Evolutionary conservation across 2,797 vertebrate genomes (phyloP).

Genomic region (Gambelia wislizenii): DNA sequence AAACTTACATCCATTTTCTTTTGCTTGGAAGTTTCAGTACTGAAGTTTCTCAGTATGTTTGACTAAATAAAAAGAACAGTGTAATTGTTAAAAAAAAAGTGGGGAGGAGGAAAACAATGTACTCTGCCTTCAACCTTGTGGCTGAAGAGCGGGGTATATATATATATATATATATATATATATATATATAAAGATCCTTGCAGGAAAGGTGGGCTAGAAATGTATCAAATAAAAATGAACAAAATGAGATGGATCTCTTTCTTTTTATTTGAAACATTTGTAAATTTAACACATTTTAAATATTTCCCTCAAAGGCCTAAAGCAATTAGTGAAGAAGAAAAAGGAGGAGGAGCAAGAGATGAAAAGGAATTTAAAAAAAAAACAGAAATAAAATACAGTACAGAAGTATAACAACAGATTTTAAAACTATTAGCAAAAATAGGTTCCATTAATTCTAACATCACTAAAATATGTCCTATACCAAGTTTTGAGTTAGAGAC

Average conservation of each 20-base stretch:
- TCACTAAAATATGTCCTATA: background rate
- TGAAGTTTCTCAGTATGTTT: conserved; percentile 52
- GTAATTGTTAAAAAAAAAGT: no score
- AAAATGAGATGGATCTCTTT: no score
- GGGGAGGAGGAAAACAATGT: no score
- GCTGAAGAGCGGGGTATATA: no score
- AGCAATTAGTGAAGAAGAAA: background rate
- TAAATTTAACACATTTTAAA: no score
- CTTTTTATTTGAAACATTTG: no score
- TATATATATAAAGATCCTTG: no score
- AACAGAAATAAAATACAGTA: background rate
- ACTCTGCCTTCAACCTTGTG: background rate
- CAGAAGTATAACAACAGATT: background rate
- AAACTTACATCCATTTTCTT: background rate
- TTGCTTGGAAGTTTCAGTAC: conserved; percentile 15
- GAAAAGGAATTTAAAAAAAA: background rate
- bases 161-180: no score
- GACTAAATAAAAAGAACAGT: background rate
- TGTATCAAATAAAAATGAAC: no score
- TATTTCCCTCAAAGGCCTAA: no score
- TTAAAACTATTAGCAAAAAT: background rate
- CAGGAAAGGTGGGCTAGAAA: no score
- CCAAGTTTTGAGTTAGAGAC: no score
- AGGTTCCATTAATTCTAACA: background rate
- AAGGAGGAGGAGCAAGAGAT: background rate